Percentiles rank a stretch among this genome's conserved stretches.
phyloP scores from a whole-genome alignment of 2,113 vertebrate genomes.

The Eptesicus fuscus region DNA sequence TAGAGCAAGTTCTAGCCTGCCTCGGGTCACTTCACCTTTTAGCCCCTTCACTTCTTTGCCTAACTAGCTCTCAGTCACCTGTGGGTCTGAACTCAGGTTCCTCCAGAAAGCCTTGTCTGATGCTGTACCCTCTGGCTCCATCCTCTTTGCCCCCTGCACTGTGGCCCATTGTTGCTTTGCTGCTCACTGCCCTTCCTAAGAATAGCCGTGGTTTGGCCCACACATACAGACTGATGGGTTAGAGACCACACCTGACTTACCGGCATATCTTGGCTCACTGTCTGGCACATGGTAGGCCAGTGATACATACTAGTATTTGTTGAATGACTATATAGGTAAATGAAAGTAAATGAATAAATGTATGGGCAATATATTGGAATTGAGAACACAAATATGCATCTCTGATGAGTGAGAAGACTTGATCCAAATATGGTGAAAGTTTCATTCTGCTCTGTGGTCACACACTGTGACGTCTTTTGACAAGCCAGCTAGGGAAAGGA shows the following conservation, averaged over 20 bases:
- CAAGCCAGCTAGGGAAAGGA: not conserved
- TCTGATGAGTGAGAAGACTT: not conserved
- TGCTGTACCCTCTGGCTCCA: no score
- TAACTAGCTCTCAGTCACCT: not conserved
- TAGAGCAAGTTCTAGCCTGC: not conserved
- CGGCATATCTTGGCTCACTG: not conserved
- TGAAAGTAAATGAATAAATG: not conserved
- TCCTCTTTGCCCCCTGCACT: not conserved
- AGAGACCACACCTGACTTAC: not conserved
- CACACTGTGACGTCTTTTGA: not conserved
- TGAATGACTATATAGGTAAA: not conserved
- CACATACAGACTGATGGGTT: fast-evolving
- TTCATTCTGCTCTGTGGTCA: not conserved
- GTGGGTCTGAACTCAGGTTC: not conserved
- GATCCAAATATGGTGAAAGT: not conserved
- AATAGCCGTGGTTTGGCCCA: not conserved
- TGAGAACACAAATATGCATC: not conserved
- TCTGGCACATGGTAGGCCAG: not conserved
- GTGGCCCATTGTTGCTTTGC: not conserved
- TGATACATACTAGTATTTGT: not conserved
- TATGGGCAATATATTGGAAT: not conserved
- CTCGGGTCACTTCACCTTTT: not conserved
- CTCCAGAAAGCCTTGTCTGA: not conserved
- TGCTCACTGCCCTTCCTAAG: not conserved
- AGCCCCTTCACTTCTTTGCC: not conserved